Evolutionary conservation across 1,140 invertebrate genomes (phyloP).

Genomic region (Drosophila obscura): DNA sequence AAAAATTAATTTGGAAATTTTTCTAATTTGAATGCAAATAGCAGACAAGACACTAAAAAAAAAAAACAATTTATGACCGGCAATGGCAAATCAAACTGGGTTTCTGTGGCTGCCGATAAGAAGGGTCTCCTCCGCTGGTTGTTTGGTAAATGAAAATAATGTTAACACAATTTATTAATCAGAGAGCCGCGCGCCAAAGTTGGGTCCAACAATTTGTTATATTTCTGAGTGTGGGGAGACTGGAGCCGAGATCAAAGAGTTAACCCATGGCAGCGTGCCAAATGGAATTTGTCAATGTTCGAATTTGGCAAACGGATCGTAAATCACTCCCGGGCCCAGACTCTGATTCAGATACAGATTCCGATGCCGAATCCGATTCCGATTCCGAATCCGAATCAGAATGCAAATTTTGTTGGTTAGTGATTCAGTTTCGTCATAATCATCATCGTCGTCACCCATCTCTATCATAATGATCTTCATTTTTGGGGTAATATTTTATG

Average conservation of each 20-base stretch:
- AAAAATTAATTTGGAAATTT: conserved; percentile 22
- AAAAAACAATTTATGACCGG: conserved; percentile 16
- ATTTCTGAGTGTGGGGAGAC: conserved; percentile 38
- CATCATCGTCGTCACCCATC: conserved; percentile 5
- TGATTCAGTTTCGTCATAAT: conserved; percentile 33
- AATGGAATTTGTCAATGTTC: conserved; percentile 75
- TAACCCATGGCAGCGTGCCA: conserved; percentile 22
- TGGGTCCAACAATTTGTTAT: conserved; percentile 65
- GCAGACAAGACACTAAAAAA: conserved; percentile 1
- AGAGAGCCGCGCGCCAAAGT: conserved; percentile 6
- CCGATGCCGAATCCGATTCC: conserved; percentile 12
- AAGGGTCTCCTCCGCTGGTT: background rate
- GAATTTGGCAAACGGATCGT: conserved; percentile 71
- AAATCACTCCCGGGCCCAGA: conserved; percentile 50
- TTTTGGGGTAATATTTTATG: conserved; percentile 23
- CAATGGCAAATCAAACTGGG: too few species aligned
- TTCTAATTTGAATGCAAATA: conserved; percentile 56
- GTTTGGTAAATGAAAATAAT: conserved; percentile 27
- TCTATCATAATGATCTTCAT: background rate
- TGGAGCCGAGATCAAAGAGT: conserved; percentile 18
- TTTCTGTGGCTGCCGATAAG: background rate
- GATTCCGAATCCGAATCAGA: conserved; percentile 21
- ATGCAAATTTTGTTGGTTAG: conserved; percentile 27
- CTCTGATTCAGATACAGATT: background rate
- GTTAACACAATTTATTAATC: conserved; percentile 48